These are phyloP conservation scores for Diploscapter pachys DNA, from an alignment of 1,140 invertebrate genomes.

Conservation along the genomic window DNA sequence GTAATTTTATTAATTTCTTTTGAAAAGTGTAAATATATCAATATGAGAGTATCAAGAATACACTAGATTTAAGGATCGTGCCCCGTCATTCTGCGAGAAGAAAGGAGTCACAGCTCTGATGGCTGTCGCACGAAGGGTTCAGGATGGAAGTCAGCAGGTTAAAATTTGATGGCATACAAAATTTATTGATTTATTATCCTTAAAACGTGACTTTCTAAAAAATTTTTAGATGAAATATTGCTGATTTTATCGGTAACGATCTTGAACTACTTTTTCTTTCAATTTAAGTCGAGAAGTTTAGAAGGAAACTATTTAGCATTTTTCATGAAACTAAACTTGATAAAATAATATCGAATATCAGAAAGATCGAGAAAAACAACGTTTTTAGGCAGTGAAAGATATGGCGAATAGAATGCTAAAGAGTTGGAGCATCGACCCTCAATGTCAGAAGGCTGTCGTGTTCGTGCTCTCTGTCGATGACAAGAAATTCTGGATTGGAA, in stretches of 20 bases:
- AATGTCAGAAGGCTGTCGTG: conserved; percentile 50
- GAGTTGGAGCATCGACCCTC: conserved; percentile 49
- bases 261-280: neutral
- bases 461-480: conserved; percentile 52
- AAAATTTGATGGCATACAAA: neutral
- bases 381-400: conserved; percentile 27
- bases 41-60: conserved; percentile 1
- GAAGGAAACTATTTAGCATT: neutral
- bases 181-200: no score
- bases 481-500: conserved; percentile 53
- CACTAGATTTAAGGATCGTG: conserved; percentile 42
- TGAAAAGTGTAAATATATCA: neutral
- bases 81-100: conserved; percentile 51
- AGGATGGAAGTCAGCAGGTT: conserved; percentile 48
- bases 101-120: conserved; percentile 53
- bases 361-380: conserved; percentile 10
- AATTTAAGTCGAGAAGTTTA: conserved; percentile 4
- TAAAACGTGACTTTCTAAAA: neutral
- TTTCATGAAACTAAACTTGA: no score
- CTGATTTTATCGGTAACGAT: neutral
- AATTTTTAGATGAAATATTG: neutral
- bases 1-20: no score
- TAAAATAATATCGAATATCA: neutral
- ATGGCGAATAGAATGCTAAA: conserved; percentile 54
- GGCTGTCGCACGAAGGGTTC: conserved; percentile 49